A percentile compares a stretch with the other conserved stretches of the same genome.
Evolutionary conservation across 1,140 invertebrate genomes (phyloP).

Genomic region (Hylaeus anthracinus): DNA sequence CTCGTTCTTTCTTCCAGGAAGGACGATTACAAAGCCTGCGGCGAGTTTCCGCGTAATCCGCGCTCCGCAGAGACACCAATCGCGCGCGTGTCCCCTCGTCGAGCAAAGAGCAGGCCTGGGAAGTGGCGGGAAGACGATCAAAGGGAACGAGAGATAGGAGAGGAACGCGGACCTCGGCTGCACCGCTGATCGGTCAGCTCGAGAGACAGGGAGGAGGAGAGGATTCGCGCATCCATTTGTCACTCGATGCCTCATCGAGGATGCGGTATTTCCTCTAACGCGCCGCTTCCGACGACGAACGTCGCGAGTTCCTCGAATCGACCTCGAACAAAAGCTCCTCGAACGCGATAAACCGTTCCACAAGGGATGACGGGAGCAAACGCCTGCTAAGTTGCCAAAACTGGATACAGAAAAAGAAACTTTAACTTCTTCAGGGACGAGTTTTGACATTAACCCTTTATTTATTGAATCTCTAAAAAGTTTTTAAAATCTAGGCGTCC

Average conservation of each 20-base stretch:
- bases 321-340: conserved; percentile 45
- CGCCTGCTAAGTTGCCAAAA: too few species aligned
- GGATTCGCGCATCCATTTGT: conserved; percentile 33
- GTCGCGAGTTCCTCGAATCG: conserved; percentile 46
- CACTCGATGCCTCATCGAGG: conserved; percentile 54
- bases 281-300: conserved; percentile 41
- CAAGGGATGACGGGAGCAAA: too few species aligned
- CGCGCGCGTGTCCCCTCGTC: conserved; percentile 9
- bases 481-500: too few species aligned
- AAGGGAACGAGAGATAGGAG: not conserved
- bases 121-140: not conserved
- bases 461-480: too few species aligned
- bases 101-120: not conserved
- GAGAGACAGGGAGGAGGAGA: not conserved
- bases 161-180: not conserved
- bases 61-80: not conserved
- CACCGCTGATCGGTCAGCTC: not conserved
- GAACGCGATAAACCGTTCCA: not conserved
- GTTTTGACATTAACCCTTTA: too few species aligned
- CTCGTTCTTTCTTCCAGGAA: conserved; percentile 58
- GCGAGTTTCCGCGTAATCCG: conserved; percentile 62
- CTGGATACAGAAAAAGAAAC: too few species aligned
- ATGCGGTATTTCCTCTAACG: conserved; percentile 47
- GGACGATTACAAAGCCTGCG: conserved; percentile 46
- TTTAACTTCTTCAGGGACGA: too few species aligned